Conservation (phyloP, 92 coral and sea anemone species). For the Umimayanthus chanpuru region DNA sequence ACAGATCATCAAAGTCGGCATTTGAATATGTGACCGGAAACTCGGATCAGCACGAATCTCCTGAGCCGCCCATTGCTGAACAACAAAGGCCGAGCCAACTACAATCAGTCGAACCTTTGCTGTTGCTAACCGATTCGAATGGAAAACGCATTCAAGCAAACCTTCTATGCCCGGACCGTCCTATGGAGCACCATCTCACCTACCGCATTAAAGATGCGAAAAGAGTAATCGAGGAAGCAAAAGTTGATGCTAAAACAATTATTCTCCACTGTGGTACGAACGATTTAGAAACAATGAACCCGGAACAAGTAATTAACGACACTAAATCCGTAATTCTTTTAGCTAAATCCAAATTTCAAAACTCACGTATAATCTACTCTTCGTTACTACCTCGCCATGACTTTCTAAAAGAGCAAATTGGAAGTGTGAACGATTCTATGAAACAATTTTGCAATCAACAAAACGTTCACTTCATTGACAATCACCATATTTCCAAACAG, state of each 20-base stretch:
- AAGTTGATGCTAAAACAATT: slow-evolving; percentile 9
- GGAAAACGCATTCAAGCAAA: too few species aligned
- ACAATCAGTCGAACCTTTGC: too few species aligned
- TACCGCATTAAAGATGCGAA: background rate
- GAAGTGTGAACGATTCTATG: background rate
- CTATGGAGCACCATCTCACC: too few species aligned
- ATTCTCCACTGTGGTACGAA: slow-evolving; percentile 51
- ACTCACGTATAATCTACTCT: background rate
- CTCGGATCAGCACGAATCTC: too few species aligned
- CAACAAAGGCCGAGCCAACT: too few species aligned
- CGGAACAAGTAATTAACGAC: slow-evolving; percentile 23
- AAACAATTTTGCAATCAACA: background rate
- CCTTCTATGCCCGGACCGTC: too few species aligned
- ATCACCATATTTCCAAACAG: background rate
- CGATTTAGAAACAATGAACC: slow-evolving; percentile 13
- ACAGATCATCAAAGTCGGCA: too few species aligned
- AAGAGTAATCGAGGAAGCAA: background rate
- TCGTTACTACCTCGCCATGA: slow-evolving; percentile 2
- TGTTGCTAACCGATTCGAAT: too few species aligned
- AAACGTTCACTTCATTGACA: background rate
- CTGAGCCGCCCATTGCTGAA: too few species aligned
- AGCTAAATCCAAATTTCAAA: slow-evolving; percentile 10
- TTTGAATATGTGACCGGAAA: too few species aligned
- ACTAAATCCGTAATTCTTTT: background rate
- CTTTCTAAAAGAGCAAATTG: background rate